Base-by-base conservation (phyloP, 2,113 vertebrate species). In the Dromas ardeola region DNA sequence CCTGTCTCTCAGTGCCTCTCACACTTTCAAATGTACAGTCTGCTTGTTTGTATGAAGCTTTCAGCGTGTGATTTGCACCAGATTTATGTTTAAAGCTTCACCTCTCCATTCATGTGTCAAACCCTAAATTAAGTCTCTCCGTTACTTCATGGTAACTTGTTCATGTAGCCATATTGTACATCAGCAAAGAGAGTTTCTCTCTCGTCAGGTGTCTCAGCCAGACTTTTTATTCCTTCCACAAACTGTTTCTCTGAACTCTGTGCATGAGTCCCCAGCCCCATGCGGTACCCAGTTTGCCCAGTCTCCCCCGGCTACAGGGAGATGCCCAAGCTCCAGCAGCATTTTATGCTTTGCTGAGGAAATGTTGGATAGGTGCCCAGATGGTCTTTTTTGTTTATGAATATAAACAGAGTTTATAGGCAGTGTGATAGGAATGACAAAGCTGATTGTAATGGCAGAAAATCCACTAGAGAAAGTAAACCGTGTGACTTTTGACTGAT, bases 1-100 rank as follows among this genome's bases (percentile, higher is more conserved):
- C 84, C 85, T 96, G 96, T 97, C 96, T 97, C 92, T 96, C 96
- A 97, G 92, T 73, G 90, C 84, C 87, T 95, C 96, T 97, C 96
- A 97, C 96, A 96, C 96, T 96, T 97, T 49, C 93, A 97, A 97
- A 93, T 95, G 96, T 97, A 73, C 96, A 97, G 96, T 94, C 96
- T 97, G 96, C 93, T 96, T 96, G 96, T 97, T 96, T 97, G 96
- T 85, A 88, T 45, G 66, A 85, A 96, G 90, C 87, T 96, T 95
- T 96, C 96, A 96, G 90, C 2, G 5, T 80, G 87, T 94, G 96
- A 96, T 97, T 96, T 97, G 90, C 93, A 96, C 96, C 96, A 97
- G 93, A 97, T 96, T 96, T 96, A 93, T 95, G 96, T 95, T 96
- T 94, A 90, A 90, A 95, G 85, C 84, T 93, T 96, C 95, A 97